Conservation (phyloP, 2,888 invertebrate species). For the Troides oblongomaculatus region DNA sequence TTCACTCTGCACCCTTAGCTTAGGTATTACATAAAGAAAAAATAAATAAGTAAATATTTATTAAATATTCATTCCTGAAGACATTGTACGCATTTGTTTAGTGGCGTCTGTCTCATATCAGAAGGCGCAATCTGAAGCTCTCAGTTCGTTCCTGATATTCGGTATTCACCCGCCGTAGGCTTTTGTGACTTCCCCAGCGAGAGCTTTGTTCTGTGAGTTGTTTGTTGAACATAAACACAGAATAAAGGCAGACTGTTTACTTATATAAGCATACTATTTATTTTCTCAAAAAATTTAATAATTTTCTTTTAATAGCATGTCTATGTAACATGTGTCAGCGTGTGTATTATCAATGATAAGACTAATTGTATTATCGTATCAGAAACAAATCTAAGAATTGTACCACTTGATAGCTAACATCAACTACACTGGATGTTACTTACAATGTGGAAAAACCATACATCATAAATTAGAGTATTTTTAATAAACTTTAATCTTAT, state of each 20-base stretch:
- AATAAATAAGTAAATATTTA: neutral
- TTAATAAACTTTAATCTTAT: no score
- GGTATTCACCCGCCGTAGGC: constrained; percentile 9
- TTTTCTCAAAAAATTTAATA: neutral
- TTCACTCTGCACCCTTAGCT: no score
- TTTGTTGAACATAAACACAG: neutral
- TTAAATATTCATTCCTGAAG: neutral
- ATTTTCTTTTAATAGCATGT: neutral
- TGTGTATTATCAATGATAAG: no score
- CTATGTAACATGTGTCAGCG: neutral
- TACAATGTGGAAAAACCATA: no score
- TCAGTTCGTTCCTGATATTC: constrained; percentile 9
- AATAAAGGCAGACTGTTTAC: neutral
- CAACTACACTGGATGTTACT: no score
- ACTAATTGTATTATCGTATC: no score
- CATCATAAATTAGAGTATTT: no score
- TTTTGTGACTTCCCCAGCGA: neutral
- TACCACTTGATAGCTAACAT: no score
- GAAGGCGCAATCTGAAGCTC: constrained; percentile 8
- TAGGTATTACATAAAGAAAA: no score
- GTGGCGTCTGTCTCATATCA: constrained; percentile 6
- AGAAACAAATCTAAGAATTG: no score
- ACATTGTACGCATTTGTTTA: neutral
- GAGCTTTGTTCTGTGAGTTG: neutral
- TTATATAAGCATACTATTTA: neutral